Evolutionary conservation across 2,113 vertebrate genomes (phyloP).

Genomic region (human): DNA sequence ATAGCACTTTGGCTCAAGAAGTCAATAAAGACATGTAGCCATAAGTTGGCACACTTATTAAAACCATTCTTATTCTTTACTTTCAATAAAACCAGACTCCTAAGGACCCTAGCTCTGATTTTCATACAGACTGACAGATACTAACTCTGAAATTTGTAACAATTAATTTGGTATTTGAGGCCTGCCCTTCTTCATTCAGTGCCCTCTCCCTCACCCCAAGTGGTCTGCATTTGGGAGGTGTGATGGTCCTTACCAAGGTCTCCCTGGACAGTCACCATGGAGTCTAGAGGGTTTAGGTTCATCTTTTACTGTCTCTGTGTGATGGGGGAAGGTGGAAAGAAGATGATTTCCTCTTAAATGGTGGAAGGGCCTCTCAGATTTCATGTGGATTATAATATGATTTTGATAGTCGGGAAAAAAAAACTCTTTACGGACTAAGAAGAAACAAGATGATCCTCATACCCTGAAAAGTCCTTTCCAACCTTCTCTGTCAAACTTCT

Average conservation of each 20-base stretch:
- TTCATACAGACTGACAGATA: not conserved
- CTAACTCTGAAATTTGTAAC: not conserved
- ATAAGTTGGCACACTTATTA: not conserved
- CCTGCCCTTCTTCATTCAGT: not conserved
- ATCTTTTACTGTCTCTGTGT: not conserved
- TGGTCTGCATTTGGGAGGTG: not conserved
- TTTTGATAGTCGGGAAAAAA: not conserved
- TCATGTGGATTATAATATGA: not conserved
- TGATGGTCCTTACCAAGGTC: not conserved
- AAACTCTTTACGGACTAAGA: not conserved
- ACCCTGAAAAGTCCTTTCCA: not conserved
- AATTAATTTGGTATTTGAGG: not conserved
- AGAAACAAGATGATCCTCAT: not conserved
- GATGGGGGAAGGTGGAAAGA: not conserved
- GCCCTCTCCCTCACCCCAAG: too few relatives aligned
- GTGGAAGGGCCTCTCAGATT: not conserved
- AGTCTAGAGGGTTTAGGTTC: not conserved
- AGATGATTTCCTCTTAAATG: not conserved
- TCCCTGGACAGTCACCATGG: not conserved
- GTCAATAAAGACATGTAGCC: not conserved
- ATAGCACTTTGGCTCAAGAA: not conserved
- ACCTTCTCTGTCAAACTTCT: not conserved
- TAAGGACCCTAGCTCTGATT: not conserved
- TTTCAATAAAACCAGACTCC: not conserved
- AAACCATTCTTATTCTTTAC: not conserved